Percentiles rank a stretch among this genome's conserved stretches.
Evolutionary conservation across 2,888 invertebrate genomes (phyloP).

Genomic region (Hirtodrosophila duncani): DNA sequence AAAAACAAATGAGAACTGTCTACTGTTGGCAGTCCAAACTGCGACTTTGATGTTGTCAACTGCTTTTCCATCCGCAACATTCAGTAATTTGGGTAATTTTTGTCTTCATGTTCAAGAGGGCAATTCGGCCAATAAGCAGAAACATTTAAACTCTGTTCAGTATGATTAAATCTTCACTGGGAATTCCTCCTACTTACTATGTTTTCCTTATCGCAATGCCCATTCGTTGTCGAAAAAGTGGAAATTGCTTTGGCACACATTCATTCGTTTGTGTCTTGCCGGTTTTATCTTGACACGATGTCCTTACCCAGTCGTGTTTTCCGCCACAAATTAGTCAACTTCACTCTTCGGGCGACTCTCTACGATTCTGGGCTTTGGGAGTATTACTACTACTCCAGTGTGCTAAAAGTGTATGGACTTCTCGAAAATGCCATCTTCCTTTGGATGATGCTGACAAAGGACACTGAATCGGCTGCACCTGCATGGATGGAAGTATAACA

Average conservation of each 20-base stretch:
- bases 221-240: not conserved
- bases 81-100: too few species aligned
- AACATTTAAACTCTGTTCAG: too few species aligned
- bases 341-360: conserved; percentile 12
- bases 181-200: not conserved
- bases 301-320: conserved; percentile 23
- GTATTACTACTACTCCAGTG: conserved; percentile 12
- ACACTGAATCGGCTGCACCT: not conserved
- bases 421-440: conserved; percentile 2
- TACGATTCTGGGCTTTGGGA: not conserved
- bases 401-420: conserved; percentile 16
- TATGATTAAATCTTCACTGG: too few species aligned
- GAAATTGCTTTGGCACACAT: conserved; percentile 1
- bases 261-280: too few species aligned
- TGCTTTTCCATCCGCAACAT: too few species aligned
- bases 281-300: conserved; percentile 17
- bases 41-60: conserved; percentile 32
- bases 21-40: not conserved
- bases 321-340: conserved; percentile 18
- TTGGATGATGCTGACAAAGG: not conserved
- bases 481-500: too few species aligned
- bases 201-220: not conserved
- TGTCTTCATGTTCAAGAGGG: too few species aligned
- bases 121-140: too few species aligned
- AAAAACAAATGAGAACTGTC: not conserved